Base-by-base conservation (phyloP, 1,140 invertebrate species). In the Whitmania pigra region DNA sequence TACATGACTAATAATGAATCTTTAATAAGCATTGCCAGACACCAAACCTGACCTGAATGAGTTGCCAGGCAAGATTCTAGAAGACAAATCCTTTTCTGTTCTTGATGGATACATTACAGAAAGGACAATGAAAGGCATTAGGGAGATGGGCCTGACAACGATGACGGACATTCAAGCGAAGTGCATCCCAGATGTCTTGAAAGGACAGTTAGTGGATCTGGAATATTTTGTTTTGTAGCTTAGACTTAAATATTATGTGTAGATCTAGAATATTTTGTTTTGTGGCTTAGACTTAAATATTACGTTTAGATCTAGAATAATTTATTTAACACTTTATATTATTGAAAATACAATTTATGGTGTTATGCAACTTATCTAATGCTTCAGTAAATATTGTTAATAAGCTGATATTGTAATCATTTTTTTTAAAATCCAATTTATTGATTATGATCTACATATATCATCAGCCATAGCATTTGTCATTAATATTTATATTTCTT, bases 101-200 rank as follows among this genome's bases (percentile, higher is more conserved):
- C 77, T 87, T 20, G 77, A 81, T 53, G 84, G 79, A 1, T 76
- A 78, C 63, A 80, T 88, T 4, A 84, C 81, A 20, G 91, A 94
- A 75, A 82, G 88, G 18, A 95, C 93, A 0, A 79, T 94, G n/a
- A 90, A 90, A 80, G 93, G 87, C 2, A 88, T 99, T 72, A 84
- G 85, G 69, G 90, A 94, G 63, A 97, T 99, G 94, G 92, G 91
- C 20, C 97, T 98, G 80, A 89, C 85, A 9, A 88, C 88, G 25
- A 94, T 99, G 92, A 99, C 95, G 25, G 91, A 97, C 84, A 98
- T 99, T 78, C 94, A 99, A 76, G 88, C 91, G 0, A 89, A 89
- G 79, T 84, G 91, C 0, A 94, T 99, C 78, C 93, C 93, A 22
- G 88, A 90, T 29, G 83, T 99, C 67, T 80, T 99, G 13, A 92